These are phyloP conservation scores for Salarias fasciatus DNA, from an alignment of 2,797 vertebrate genomes.

Conservation along the genomic window DNA sequence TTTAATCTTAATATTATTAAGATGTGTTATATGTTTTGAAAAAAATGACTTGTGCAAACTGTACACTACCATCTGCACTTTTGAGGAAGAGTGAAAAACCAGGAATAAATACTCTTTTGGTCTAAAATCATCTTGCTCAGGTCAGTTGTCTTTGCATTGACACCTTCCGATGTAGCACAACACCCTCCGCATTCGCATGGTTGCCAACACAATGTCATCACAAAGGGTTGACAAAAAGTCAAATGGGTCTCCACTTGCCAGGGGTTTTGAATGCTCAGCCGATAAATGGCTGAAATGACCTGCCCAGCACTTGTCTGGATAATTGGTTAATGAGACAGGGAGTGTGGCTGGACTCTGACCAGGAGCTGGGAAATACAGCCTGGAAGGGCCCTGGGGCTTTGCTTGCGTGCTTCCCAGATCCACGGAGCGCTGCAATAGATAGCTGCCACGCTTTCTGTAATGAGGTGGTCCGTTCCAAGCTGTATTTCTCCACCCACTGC, in stretches of 20 bases:
- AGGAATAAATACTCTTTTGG: slow-evolving; percentile 88
- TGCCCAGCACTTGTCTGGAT: slow-evolving; percentile 46
- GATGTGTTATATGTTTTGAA: slow-evolving; percentile 79
- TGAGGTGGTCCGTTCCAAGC: slow-evolving; percentile 59
- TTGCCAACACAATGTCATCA: slow-evolving; percentile 20
- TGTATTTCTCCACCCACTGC: slow-evolving; percentile 67
- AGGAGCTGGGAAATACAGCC: slow-evolving; percentile 44
- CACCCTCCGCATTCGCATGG: slow-evolving; percentile 7
- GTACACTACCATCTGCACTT: slow-evolving; percentile 80
- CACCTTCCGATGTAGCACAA: neutral
- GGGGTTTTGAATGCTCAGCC: slow-evolving; percentile 25
- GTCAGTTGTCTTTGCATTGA: slow-evolving; percentile 45
- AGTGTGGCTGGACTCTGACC: slow-evolving; percentile 39
- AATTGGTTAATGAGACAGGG: slow-evolving; percentile 52
- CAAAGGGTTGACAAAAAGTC: slow-evolving; percentile 11
- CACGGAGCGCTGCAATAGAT: slow-evolving; percentile 61
- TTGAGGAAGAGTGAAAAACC: slow-evolving; percentile 86
- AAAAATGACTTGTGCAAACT: slow-evolving; percentile 79
- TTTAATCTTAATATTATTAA: slow-evolving; percentile 71
- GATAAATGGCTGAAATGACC: slow-evolving; percentile 29
- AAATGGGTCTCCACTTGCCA: slow-evolving; percentile 26
- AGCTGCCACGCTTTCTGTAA: slow-evolving; percentile 65
- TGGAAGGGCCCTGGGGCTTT: slow-evolving; percentile 54
- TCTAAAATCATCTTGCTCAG: slow-evolving; percentile 68
- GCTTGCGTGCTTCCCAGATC: slow-evolving; percentile 49